Evolutionary conservation across 2,797 vertebrate species (phyloP).

Genomic region (Vireo griseus): DNA sequence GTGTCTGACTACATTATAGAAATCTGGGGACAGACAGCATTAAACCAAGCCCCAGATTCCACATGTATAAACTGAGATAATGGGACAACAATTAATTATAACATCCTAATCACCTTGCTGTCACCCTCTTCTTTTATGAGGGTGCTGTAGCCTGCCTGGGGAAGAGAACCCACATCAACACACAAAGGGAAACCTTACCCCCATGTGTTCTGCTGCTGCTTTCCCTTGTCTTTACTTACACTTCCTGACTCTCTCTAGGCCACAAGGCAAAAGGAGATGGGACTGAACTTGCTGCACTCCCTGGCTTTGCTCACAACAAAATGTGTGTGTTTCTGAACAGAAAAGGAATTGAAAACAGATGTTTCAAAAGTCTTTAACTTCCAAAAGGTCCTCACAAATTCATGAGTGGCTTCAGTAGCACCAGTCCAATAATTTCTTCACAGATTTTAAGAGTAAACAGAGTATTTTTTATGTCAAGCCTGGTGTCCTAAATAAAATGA

Average conservation of each 20-base stretch:
- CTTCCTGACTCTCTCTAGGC: background rate
- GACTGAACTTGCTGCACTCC: background rate
- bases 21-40: background rate
- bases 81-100: background rate
- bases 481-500: background rate
- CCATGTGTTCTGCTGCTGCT: background rate
- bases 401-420: background rate
- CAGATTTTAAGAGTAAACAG: background rate
- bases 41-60: background rate
- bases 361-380: background rate
- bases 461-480: background rate
- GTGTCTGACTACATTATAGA: fast-evolving
- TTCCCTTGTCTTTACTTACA: background rate
- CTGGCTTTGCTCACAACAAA: background rate
- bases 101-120: background rate
- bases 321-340: background rate
- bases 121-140: background rate
- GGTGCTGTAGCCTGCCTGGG: background rate
- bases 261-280: background rate
- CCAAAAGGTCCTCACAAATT: background rate
- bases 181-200: fast-evolving
- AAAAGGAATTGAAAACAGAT: background rate
- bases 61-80: fast-evolving
- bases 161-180: fast-evolving
- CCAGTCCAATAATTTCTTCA: background rate